Evolutionary conservation across 2,113 vertebrate species (phyloP), one percentile per base, ranked within the genome.

Genomic region (Neofelis nebulosa): DNA sequence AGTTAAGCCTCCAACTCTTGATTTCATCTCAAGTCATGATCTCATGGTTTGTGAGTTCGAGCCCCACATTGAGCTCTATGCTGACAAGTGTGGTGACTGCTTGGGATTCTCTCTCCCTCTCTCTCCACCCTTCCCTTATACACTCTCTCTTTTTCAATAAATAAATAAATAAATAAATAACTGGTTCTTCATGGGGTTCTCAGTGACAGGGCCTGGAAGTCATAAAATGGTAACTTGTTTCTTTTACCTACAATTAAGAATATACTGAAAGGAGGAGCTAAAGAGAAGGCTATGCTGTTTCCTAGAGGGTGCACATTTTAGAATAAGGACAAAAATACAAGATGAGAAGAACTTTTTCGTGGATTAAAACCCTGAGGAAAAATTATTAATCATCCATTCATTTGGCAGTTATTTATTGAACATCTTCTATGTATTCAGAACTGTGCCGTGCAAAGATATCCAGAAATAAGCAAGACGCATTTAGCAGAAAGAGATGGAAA

Each of bases 131-230:
- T 61, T 61, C 57, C 19, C 7, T 61, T 61, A 7, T 21, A 21
- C 21, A 61, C 57, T 16, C 52, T 61, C 57, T 57, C 57, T 57
- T 18, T 18, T 19, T 57, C 55, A 57, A 18, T 57, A 57, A 57
- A 57, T 55, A 19, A 55, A 55, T 55, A 18, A 16, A 55, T 55
- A 55, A 18, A 57, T 57, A 57, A 57, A 57, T 55, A 55, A 57
- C 9, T 65, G 0, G 41, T n/a, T 97, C 31, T 95, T 96, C 93
- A 79, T 92, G 93, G 81, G 97, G 94, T 79, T 96, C 12, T 97
- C 48, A 68, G 38, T 65, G 33, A 55, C 27, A 83, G 86, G 15
- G 61, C 29, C 87, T 90, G 25, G 50, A 94, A 89, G 38, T 52
- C 82, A 80, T 80, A 7, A 74, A 68, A 91, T 76, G 5, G 15